phyloP scores from a whole-genome alignment of 2,888 invertebrate genomes.

The Cecidostiba fungosa region DNA sequence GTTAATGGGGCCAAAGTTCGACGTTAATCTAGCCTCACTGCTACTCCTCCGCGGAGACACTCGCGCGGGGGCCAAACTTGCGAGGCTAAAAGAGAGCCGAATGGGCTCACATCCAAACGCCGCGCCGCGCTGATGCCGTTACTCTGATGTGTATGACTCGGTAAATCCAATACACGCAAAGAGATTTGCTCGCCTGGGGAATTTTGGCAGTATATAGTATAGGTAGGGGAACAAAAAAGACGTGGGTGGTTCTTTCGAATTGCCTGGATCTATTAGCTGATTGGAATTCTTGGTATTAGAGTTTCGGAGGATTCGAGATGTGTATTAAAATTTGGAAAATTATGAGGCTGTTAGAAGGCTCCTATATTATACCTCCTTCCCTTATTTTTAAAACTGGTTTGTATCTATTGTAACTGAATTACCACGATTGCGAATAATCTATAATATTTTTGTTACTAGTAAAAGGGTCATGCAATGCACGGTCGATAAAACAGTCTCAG shows the following conservation, averaged over 20 bases:
- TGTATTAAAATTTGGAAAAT: no score
- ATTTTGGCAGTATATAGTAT: background rate
- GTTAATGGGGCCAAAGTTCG: constrained; percentile 68
- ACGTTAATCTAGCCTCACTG: constrained; percentile 66
- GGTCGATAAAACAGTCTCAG: no score
- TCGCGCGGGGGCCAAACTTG: background rate
- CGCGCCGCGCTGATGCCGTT: background rate
- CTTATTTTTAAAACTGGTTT: no score
- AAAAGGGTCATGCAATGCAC: no score
- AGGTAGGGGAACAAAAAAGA: background rate
- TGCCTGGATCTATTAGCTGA: background rate
- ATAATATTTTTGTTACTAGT: no score
- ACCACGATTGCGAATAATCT: no score
- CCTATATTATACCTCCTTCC: no score
- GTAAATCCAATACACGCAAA: background rate
- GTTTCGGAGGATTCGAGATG: no score
- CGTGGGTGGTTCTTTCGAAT: background rate
- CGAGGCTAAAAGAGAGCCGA: background rate
- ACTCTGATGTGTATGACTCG: background rate
- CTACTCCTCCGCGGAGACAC: background rate
- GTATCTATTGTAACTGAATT: no score
- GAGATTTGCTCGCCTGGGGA: background rate
- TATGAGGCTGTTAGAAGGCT: no score
- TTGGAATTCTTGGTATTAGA: background rate
- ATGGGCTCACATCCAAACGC: background rate